Conservation (phyloP, 2,113 vertebrate genomes). For the Xyrauchen texanus region DNA sequence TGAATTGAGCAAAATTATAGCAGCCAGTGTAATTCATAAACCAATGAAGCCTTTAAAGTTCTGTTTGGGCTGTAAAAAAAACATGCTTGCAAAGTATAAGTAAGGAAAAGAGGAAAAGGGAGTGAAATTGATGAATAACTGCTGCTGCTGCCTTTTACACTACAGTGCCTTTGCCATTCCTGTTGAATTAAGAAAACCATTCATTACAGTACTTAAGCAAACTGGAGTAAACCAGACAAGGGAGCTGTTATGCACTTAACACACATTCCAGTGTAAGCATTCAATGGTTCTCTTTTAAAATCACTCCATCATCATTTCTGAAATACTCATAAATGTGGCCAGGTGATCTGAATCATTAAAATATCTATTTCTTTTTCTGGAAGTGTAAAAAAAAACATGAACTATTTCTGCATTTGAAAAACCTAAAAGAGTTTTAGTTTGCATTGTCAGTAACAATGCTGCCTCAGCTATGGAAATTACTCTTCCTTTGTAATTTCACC, state of each 20-base stretch:
- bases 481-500: conserved; percentile 33
- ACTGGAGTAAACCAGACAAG: conserved; percentile 46
- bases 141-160: conserved; percentile 30
- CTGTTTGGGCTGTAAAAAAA: conserved; percentile 49
- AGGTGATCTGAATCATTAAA: conserved; percentile 58
- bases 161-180: conserved; percentile 50
- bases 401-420: conserved; percentile 22
- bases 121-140: conserved; percentile 46
- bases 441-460: conserved; percentile 4
- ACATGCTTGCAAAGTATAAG: not conserved
- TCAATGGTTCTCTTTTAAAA: conserved; percentile 59
- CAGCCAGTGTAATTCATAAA: not conserved
- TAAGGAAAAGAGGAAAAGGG: conserved; percentile 10
- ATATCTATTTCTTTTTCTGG: conserved; percentile 31
- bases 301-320: conserved; percentile 60
- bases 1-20: not conserved
- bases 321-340: conserved; percentile 59
- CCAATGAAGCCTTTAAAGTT: conserved; percentile 55
- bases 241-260: conserved; percentile 48
- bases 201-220: conserved; percentile 59
- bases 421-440: not conserved
- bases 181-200: conserved; percentile 57
- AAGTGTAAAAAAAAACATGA: conserved; percentile 38
- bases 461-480: conserved; percentile 26
- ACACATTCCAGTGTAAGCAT: conserved; percentile 35